A percentile compares a stretch with the other conserved stretches of the same genome.
These are phyloP conservation scores for Ochlodes sylvanus DNA, from an alignment of 2,888 invertebrate genomes.

Conservation along the genomic window DNA sequence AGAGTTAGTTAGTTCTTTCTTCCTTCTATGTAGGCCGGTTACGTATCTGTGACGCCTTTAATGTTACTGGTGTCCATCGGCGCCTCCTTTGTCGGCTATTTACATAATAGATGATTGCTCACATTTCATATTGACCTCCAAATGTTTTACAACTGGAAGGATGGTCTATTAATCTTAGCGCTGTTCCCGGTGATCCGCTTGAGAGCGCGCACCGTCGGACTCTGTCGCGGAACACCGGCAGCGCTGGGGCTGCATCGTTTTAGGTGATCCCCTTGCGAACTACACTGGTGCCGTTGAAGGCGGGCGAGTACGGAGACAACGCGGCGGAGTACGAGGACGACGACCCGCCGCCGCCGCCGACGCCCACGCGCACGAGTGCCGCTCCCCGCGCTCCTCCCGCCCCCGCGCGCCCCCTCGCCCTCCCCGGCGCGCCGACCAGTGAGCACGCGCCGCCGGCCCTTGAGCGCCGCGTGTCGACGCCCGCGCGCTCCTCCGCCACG, in stretches of 20 bases:
- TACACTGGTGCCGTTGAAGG: constrained; percentile 54
- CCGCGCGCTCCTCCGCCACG: background rate
- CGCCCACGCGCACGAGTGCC: constrained; percentile 26
- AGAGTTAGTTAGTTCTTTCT: too few species aligned
- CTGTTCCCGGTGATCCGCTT: background rate
- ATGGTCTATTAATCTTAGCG: background rate
- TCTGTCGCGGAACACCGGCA: constrained; percentile 2
- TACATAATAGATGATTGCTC: too few species aligned
- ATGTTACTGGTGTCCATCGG: too few species aligned
- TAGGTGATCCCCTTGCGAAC: constrained; percentile 30
- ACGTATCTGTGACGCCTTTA: too few species aligned
- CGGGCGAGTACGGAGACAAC: constrained; percentile 75
- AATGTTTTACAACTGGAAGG: too few species aligned
- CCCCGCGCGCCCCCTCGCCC: background rate
- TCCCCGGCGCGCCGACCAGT: background rate
- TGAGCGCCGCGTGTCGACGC: constrained; percentile 5
- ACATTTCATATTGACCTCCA: too few species aligned
- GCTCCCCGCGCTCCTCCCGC: constrained; percentile 28
- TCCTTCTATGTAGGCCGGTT: too few species aligned
- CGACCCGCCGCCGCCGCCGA: constrained; percentile 42
- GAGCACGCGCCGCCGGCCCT: constrained; percentile 7
- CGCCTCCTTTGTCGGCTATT: too few species aligned
- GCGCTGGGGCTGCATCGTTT: constrained; percentile 1
- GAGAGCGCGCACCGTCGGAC: background rate
- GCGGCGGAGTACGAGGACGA: constrained; percentile 62